Evolutionary conservation across 2,888 invertebrate species (phyloP), one percentile per base, ranked within the genome.

Genomic region (Calameuta pallipes): DNA sequence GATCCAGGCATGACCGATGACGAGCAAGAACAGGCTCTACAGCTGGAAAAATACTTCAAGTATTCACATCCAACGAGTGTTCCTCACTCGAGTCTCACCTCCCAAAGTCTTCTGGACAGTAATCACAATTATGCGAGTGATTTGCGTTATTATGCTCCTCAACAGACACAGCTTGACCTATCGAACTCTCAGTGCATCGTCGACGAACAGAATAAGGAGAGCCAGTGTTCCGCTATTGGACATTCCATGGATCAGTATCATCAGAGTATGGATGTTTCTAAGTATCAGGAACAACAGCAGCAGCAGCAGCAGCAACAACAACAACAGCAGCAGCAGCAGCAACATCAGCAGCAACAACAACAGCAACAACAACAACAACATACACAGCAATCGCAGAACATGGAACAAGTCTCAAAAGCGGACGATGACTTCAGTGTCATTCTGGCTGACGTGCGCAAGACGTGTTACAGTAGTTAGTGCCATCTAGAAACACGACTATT

Each of bases 371-470:
- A 81, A 1, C 84, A 85, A n/a, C 83, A 83, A 56, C 83, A 84
- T 4, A 80, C 81, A 11, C 76, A 80, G 13, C 83, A 82, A 75
- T 82, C 84, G 68, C 90, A 89, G 79, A 89, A 78, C 74, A 83
- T 90, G 69, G 91, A 91, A 76, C 91, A 91, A 78, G 94, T 94
- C 75, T 92, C 92, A n/a, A 94, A 96, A 85, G 94, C 95, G 76
- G 97, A 97, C 83, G 97, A 97, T 82, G 97, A 97, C 90, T 97
- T 97, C 92, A 97, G 97, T 93, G 97, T 97, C 86, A 97, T 97
- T 87, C 93, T 97, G 82, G 97, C 97, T 6, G 97, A 97, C 82
- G 97, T 97, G 75, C 93, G 97, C 83, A 97, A 97, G 91, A 97
- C 97, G 70, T 96, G 96, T 90, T 96, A 96, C 92, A 96, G 96